Percentiles rank a stretch among this genome's conserved stretches.
These are phyloP conservation scores for Drosophila dives DNA, from an alignment of 2,888 invertebrate species.

Conservation along the genomic window DNA sequence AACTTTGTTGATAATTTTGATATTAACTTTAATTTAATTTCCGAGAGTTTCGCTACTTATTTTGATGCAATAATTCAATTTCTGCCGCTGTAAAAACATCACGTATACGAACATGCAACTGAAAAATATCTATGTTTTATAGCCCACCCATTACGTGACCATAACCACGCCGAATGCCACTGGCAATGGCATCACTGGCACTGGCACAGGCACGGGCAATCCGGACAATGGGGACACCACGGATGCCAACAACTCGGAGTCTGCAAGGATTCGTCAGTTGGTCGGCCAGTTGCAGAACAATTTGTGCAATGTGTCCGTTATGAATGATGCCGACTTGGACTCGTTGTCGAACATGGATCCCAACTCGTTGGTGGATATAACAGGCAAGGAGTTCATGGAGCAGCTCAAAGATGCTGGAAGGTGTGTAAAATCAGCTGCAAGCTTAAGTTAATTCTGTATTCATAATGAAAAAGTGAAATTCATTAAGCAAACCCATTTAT, in stretches of 20 bases:
- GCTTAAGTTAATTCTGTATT: background rate
- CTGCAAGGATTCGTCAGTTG: conserved; percentile 88
- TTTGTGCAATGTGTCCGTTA: conserved; percentile 92
- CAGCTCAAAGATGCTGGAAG: conserved; percentile 90
- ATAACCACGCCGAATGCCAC: conserved; percentile 86
- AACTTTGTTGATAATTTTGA: background rate
- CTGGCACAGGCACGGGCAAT: conserved; percentile 43
- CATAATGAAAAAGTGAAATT: background rate
- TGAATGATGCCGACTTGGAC: conserved; percentile 93
- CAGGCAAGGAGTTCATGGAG: conserved; percentile 89
- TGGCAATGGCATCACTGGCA: conserved; percentile 42
- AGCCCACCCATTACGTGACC: conserved; percentile 85
- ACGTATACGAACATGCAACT: conserved; percentile 25
- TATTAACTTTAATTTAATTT: conserved; percentile 19
- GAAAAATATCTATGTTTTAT: conserved; percentile 41
- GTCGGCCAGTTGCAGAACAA: conserved; percentile 92
- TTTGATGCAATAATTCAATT: conserved; percentile 27
- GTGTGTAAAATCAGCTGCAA: conserved; percentile 82
- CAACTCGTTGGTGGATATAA: conserved; percentile 93
- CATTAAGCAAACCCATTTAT: background rate
- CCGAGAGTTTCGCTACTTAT: background rate
- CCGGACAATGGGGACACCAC: conserved; percentile 77
- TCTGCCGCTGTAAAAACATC: conserved; percentile 10
- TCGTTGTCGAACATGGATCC: conserved; percentile 95
- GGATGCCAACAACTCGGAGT: conserved; percentile 81